Percentiles rank a stretch among this genome's conserved stretches.
Evolutionary conservation across 2,888 invertebrate genomes (phyloP).

Genomic region (Polydesmus complanatus): DNA sequence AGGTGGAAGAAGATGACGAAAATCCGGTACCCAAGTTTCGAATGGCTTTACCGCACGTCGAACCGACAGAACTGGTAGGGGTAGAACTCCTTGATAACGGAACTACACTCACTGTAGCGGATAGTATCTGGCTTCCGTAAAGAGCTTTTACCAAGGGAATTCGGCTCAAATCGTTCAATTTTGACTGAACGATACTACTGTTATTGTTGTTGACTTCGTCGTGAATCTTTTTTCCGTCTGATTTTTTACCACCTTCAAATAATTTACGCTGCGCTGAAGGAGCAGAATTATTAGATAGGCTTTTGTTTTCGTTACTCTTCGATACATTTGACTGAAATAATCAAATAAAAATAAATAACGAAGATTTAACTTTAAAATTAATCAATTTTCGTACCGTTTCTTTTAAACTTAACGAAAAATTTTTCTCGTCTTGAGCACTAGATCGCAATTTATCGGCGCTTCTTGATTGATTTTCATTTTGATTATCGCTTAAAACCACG

Average conservation of each 20-base stretch:
- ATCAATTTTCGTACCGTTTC: no score
- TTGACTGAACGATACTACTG: neutral
- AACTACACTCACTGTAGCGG: neutral
- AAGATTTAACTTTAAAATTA: no score
- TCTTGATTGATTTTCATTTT: neutral
- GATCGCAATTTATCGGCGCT: neutral
- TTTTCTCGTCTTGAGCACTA: no score
- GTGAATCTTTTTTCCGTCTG: slow-evolving; percentile 9
- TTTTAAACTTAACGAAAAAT: no score
- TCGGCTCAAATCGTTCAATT: neutral
- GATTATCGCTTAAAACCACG: slow-evolving; percentile 15
- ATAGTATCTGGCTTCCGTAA: neutral
- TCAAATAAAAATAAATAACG: neutral
- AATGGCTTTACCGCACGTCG: neutral
- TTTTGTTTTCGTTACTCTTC: neutral
- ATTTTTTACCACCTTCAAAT: neutral
- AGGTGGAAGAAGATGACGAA: slow-evolving; percentile 27
- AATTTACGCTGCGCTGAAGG: no score
- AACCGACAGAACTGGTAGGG: neutral
- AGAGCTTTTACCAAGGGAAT: neutral
- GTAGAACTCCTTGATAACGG: neutral
- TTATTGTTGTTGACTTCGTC: slow-evolving; percentile 11
- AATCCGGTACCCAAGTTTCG: neutral
- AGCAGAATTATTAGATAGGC: neutral
- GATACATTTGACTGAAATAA: neutral